phyloP scores from a whole-genome alignment of 2,797 vertebrate genomes.

The Molossus molossus region DNA sequence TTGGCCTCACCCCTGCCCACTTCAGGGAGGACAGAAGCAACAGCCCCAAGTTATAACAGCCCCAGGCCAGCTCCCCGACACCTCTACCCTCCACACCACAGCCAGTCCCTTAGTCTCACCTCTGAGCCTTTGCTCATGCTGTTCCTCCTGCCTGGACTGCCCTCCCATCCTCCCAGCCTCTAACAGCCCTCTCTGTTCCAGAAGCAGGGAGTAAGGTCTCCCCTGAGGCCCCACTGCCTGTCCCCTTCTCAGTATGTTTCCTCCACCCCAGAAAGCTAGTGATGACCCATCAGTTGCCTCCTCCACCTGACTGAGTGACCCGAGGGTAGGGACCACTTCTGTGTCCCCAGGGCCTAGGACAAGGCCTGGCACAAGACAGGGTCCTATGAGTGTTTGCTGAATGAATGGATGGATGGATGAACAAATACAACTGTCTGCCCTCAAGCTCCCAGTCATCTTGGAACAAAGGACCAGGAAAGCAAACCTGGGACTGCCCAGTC shows the following conservation, averaged over 20 bases:
- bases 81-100: neutral
- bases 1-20: fast-evolving
- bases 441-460: neutral
- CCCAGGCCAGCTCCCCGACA: neutral
- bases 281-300: neutral
- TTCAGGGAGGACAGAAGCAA: neutral
- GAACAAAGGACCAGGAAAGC: neutral
- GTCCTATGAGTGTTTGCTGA: neutral
- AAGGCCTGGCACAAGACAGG: neutral
- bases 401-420: neutral
- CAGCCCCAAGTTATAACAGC: neutral
- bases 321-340: neutral
- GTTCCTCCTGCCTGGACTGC: neutral
- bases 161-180: neutral
- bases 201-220: neutral
- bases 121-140: neutral
- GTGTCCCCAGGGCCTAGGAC: neutral
- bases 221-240: too few relatives aligned
- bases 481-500: neutral
- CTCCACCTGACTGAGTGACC: neutral
- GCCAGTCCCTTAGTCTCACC: neutral
- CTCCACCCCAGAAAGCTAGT: neutral
- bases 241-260: neutral
- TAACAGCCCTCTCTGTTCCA: neutral
- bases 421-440: neutral